Conservation (phyloP, 2,797 vertebrate species). For the Eurystomus glaucurus region DNA sequence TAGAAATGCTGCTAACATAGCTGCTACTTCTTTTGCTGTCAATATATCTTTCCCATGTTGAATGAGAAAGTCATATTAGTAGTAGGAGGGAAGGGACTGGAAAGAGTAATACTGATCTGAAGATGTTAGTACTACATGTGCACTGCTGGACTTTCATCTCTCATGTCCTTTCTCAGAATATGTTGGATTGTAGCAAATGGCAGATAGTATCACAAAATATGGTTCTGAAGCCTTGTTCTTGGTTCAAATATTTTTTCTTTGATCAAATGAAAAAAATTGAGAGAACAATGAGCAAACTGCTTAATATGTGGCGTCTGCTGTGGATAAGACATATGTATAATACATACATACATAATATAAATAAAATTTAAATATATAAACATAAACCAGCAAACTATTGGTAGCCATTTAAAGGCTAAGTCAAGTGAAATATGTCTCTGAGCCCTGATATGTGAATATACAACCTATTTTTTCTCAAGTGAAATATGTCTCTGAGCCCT, state of each 20-base stretch:
- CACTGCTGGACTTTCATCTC: neutral
- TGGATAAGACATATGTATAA: neutral
- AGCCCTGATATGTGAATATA: neutral
- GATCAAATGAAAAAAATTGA: neutral
- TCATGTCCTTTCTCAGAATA: neutral
- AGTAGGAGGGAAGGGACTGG: neutral
- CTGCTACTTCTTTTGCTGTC: neutral
- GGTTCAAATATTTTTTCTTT: neutral
- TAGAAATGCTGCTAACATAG: neutral
- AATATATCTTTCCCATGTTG: neutral
- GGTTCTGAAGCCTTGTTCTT: neutral
- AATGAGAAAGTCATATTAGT: neutral
- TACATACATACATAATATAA: neutral
- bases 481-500: neutral
- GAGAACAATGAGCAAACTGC: neutral
- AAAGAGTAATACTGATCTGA: neutral
- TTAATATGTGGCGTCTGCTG: neutral
- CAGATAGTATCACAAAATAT: neutral
- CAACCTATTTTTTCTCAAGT: neutral
- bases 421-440: neutral
- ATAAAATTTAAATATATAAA: neutral
- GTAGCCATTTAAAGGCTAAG: neutral
- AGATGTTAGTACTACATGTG: neutral
- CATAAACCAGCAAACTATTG: neutral
- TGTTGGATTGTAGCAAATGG: neutral